phyloP scores from a whole-genome alignment of 2,797 vertebrate species.

The Catharus ustulatus region DNA sequence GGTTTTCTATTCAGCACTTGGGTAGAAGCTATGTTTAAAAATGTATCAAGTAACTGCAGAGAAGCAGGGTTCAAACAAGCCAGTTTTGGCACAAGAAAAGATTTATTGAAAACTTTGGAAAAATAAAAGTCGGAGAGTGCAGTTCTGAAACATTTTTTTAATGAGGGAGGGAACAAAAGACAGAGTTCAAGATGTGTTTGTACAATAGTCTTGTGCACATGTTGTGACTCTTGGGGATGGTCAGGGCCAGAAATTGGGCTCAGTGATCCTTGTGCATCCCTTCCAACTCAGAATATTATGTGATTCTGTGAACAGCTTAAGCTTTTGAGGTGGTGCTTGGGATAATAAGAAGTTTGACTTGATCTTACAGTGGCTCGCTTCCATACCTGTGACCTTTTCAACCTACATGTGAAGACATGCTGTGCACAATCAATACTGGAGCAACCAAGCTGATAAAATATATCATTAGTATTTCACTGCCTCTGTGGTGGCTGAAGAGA shows the following conservation, averaged over 20 bases:
- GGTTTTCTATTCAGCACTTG: background rate
- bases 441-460: background rate
- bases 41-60: background rate
- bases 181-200: background rate
- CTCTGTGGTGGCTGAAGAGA: background rate
- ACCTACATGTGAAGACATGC: fast-evolving
- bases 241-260: background rate
- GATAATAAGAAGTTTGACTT: background rate
- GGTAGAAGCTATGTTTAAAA: background rate
- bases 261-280: background rate
- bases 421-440: background rate
- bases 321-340: background rate
- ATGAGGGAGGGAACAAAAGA: background rate
- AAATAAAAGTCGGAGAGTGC: background rate
- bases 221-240: background rate
- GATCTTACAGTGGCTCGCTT: background rate
- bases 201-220: background rate
- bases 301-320: background rate
- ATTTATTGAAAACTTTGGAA: background rate
- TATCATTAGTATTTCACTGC: background rate
- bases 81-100: background rate
- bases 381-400: background rate
- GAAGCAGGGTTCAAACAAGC: background rate
- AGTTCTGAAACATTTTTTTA: background rate
- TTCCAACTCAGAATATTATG: background rate